Base-by-base conservation (phyloP, 1,140 invertebrate genomes). In the Drosophila subobscura region DNA sequence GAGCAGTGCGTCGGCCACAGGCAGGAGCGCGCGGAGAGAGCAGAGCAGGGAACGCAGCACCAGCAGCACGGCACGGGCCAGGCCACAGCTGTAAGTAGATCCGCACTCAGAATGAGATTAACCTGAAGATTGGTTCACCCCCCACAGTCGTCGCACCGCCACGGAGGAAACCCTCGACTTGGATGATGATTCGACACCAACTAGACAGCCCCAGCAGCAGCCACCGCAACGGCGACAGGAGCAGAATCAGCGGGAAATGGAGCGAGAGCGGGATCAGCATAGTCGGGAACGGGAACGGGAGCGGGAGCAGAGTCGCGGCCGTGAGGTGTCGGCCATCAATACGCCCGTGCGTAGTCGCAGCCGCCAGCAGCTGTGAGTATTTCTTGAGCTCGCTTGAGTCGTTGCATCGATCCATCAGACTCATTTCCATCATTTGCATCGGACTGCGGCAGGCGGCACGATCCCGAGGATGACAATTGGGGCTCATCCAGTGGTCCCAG, bases 401-500 rank as follows among this genome's bases (percentile, higher is more conserved):
- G 10, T 12, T 7, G 14, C 20, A 23, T 29, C 12, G 12, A 22
- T 16, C 27, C 49, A 33, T 27, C 51, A 64, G 20, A 25, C 33
- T 44, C 65, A 72, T 73, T 73, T 55, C 14, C 47, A 73, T 53
- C 41, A 46, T 51, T 51, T 44, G 41, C 64, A 20, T 64, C 60
- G 42, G 42, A 42, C 25, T 14, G 10, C 37, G 51, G 37, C 54
- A 88, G 83, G 49, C 81, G 83, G 8, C 75, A 80, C 47, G 61
- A 65, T 40, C 65, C 60, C 59, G 85, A 89, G n/a, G 89, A 91
- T 58, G 85, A 91, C 72, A 88, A 89, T 63, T 91, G 89, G 89
- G 85, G 85, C 33, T 91, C 89, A 27, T 90, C 89, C 51, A 91
- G 89, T 49, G 85, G 73, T 53, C 77, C 81, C 23, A 91, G 89